Percentiles rank a stretch among this genome's conserved stretches.
Conservation (phyloP, 2,888 invertebrate genomes). For the Sphinx pinastri region DNA sequence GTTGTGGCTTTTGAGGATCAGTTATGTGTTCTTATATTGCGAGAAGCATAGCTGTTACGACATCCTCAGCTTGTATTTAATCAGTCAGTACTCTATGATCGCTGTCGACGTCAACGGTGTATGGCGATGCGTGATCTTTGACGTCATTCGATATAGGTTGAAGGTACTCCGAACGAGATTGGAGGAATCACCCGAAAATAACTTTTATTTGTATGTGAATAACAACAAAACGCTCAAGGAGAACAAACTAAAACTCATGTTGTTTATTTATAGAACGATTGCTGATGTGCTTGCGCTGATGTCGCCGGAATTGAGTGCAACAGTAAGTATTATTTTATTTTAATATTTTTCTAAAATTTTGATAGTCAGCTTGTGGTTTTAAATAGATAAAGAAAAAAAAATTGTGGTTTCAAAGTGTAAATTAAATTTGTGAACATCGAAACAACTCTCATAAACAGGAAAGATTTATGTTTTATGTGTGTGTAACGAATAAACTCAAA, state of each 20-base stretch:
- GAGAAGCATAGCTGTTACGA: conserved; percentile 48
- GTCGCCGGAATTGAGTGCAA: conserved; percentile 64
- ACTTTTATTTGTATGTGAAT: conserved; percentile 63
- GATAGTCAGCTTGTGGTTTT: background rate
- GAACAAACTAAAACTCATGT: conserved; percentile 60
- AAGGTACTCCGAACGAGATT: conserved; percentile 59
- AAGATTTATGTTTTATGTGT: too few relatives aligned
- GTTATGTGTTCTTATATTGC: conserved; percentile 57
- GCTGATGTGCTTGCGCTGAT: conserved; percentile 65
- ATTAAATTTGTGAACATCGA: too few relatives aligned
- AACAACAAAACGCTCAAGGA: conserved; percentile 61
- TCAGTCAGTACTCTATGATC: conserved; percentile 59
- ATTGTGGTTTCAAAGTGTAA: too few relatives aligned
- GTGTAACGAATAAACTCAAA: too few relatives aligned
- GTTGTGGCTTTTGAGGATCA: conserved; percentile 55
- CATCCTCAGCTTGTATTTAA: conserved; percentile 44
- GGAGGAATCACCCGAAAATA: conserved; percentile 56
- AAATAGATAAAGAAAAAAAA: too few relatives aligned
- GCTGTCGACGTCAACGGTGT: conserved; percentile 68
- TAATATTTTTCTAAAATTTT: background rate
- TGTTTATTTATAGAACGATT: conserved; percentile 61
- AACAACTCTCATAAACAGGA: too few relatives aligned
- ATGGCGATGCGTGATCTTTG: conserved; percentile 67
- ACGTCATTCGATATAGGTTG: conserved; percentile 63
- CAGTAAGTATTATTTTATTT: conserved; percentile 52